A percentile compares a stretch with the other conserved stretches of the same genome.
Conservation (phyloP, 2,888 invertebrate species). For the Stratiomys singularior region DNA sequence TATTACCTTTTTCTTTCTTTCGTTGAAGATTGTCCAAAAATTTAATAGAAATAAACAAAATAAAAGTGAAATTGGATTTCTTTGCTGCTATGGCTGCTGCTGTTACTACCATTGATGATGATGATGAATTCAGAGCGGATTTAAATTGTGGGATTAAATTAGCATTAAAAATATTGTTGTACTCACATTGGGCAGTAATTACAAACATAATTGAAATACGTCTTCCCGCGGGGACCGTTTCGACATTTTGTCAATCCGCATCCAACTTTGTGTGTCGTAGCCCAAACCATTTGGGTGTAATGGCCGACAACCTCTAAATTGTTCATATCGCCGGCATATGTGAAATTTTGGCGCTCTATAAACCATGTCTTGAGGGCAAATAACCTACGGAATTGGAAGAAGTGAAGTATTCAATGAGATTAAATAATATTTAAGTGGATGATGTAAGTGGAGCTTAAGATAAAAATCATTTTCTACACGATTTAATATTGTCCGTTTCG, state of each 20-base stretch:
- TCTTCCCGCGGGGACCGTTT: constrained; percentile 70
- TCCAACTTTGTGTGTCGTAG: constrained; percentile 79
- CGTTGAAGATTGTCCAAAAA: too few species aligned
- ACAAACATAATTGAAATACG: constrained; percentile 83
- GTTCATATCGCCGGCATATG: constrained; percentile 72
- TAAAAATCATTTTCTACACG: too few species aligned
- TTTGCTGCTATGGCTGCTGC: too few species aligned
- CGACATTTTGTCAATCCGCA: constrained; percentile 79
- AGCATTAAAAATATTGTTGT: not conserved
- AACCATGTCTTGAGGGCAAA: constrained; percentile 84
- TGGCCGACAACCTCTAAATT: constrained; percentile 76
- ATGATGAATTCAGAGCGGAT: too few species aligned
- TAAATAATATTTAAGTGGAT: not conserved
- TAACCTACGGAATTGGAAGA: constrained; percentile 73
- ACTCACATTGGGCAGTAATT: constrained; percentile 87
- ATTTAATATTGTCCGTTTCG: too few species aligned
- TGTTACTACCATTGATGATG: too few species aligned
- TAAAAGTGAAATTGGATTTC: not conserved
- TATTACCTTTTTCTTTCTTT: too few species aligned
- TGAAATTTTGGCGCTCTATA: constrained; percentile 78
- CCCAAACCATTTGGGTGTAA: constrained; percentile 88
- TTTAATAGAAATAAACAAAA: not conserved
- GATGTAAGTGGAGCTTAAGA: too few species aligned
- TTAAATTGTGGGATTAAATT: not conserved
- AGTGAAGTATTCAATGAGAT: constrained; percentile 1